Evolutionary conservation across 2,888 invertebrate genomes (phyloP).

Genomic region (Cephus sareptanus): DNA sequence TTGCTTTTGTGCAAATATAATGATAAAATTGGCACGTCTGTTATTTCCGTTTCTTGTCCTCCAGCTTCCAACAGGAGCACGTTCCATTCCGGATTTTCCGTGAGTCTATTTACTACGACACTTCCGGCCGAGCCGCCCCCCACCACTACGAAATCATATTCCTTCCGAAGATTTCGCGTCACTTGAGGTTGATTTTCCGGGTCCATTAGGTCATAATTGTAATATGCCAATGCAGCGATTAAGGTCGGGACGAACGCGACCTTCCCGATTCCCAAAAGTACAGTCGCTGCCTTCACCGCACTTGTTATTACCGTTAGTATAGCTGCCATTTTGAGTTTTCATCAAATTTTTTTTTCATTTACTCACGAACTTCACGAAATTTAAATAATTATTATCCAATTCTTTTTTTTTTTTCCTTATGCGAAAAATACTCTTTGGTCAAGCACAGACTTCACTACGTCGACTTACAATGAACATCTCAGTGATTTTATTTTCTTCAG

Average conservation of each 20-base stretch:
- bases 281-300: constrained; percentile 78
- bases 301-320: constrained; percentile 69
- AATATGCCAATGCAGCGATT: constrained; percentile 82
- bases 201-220: constrained; percentile 86
- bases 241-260: constrained; percentile 78
- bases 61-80: constrained; percentile 86
- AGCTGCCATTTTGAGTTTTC: constrained; percentile 53
- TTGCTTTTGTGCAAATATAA: constrained; percentile 90
- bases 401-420: neutral
- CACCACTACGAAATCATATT: constrained; percentile 86
- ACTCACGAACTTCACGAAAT: neutral
- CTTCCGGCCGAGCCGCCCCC: constrained; percentile 89
- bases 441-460: too few species aligned
- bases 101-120: constrained; percentile 83
- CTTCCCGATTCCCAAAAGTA: constrained; percentile 79
- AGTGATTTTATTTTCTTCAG: too few species aligned
- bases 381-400: neutral
- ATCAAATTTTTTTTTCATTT: neutral
- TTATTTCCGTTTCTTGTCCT: constrained; percentile 87
- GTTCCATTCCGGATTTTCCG: constrained; percentile 83
- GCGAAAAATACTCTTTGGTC: too few species aligned
- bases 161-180: constrained; percentile 72
- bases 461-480: too few species aligned
- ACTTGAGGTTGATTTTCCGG: constrained; percentile 82
- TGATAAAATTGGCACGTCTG: constrained; percentile 88